These are phyloP conservation scores for Druon quercuslanigerum DNA, from an alignment of 1,140 invertebrate genomes.

Conservation along the genomic window DNA sequence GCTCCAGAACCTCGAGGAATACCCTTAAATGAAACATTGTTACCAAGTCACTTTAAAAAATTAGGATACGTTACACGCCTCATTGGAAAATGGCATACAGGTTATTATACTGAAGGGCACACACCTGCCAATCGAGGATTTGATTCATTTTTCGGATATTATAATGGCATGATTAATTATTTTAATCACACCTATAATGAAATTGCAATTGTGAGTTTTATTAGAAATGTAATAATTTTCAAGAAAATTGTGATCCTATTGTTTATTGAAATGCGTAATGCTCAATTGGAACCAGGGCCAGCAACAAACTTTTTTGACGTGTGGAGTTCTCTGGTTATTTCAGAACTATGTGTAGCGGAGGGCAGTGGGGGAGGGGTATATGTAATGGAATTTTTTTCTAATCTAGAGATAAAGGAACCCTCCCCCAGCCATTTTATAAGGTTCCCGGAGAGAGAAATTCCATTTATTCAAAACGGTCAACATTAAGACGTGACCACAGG, in stretches of 20 bases:
- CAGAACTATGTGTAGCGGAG: too few relatives aligned
- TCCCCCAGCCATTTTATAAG: too few relatives aligned
- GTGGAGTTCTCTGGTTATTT: too few relatives aligned
- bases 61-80: slow-evolving; percentile 66
- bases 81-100: slow-evolving; percentile 74
- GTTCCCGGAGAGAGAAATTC: too few relatives aligned
- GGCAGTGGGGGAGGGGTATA: too few relatives aligned
- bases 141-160: slow-evolving; percentile 81
- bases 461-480: too few relatives aligned
- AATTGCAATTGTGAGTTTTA: slow-evolving; percentile 63
- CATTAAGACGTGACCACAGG: too few relatives aligned
- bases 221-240: not conserved
- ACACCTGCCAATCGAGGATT: slow-evolving; percentile 80
- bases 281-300: not conserved
- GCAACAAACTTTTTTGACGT: too few relatives aligned
- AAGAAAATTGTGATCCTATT: slow-evolving; percentile 16
- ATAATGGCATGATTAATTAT: slow-evolving; percentile 79
- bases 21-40: slow-evolving; percentile 75
- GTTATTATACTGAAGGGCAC: slow-evolving; percentile 67
- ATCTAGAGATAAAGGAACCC: too few relatives aligned
- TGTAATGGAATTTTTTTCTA: too few relatives aligned
- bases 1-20: slow-evolving; percentile 77
- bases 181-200: slow-evolving; percentile 72
- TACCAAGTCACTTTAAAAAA: slow-evolving; percentile 76
- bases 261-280: not conserved